Base-by-base conservation (phyloP, 1,140 invertebrate genomes). In the Drosophila willistoni region DNA sequence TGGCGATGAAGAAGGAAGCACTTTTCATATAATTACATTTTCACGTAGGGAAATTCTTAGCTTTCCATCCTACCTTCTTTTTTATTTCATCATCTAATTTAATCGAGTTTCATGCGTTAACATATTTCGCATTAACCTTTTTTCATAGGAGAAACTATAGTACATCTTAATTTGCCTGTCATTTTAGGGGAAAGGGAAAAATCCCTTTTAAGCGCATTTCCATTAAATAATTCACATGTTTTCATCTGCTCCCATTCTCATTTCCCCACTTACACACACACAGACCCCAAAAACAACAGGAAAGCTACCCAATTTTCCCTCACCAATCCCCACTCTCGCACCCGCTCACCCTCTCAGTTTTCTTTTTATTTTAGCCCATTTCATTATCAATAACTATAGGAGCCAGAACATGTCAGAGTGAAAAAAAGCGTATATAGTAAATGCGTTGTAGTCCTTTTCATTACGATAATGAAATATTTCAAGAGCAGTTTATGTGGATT, bases 381-480 rank as follows among this genome's bases (percentile, higher is more conserved):
- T 86, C 72, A 72, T 76, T 86, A 86, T 79, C 82, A 87, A 79
- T 82, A 79, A 61, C 47, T 14, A 41, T 29, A 70, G 44, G 44
- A 51, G 41, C 71, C 60, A 42, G 41, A 14, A 63, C 63, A 67
- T 34, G 73, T 67, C 66, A 51, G 44, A 51, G 17, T 9, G 44
- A 22, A n/a, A 51, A 17, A 51, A 9, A 51, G 77, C 74, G 63
- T 22, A 51, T 51, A 51, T 51, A 76, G 55, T 77, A 77, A 80
- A 85, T 85, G 71, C 71, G 79, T 73, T 76, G 77, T 73, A 74
- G 83, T 79, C 76, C 83, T 77, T 79, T 87, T 87, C 83, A 86
- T 86, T 83, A 86, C 83, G 79, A 87, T 86, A 86, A 86, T 86
- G 83, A 86, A 86, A 86, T 86, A 86, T 86, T 79, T 83, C 83